Evolutionary conservation across 2,888 invertebrate genomes (phyloP), one percentile per base, ranked within the genome.

Genomic region (Zele albiditarsus): DNA sequence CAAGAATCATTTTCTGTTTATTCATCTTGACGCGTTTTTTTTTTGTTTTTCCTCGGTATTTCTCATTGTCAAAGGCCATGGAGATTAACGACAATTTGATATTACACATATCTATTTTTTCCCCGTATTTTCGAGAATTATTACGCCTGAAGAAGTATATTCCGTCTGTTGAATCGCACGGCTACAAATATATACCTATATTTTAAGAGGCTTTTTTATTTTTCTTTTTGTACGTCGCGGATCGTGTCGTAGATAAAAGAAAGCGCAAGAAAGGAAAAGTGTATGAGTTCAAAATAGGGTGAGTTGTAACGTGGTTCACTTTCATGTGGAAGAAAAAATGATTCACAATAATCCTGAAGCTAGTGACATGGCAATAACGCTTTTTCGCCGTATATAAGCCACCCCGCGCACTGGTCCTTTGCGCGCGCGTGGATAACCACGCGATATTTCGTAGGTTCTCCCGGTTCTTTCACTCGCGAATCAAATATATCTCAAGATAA

Each of bases 301-400:
- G 20, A 25, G 23, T 23, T 53, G 20, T 10, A 20, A 58, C 25
- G 77, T 77, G 78, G 80, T 80, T 86, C 78, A 84, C 83, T 86
- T 86, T 86, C 85, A 85, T 84, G 84, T 80, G 83, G 83, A 85
- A 53, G 53, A 20, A 85, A 86, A 86, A 86, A 85, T 86, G 83
- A 85, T 86, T 86, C 84, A 84, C 83, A 82, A 85, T 86, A 86
- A 86, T 86, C 86, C 84, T 66, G 82, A 82, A 86, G 85, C 85
- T 84, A 78, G 85, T 85, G 85, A 85, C 84, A 85, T 78, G 84
- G 84, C 83, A 86, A 86, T 86, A 86, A 86, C 82, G 84, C 75
- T 83, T 85, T 78, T 80, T 63, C 38, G 31, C 12, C 12, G 12
- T 63, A 4, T 31, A 33, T 74, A 65, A 81, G 81, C 84, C 82